Base-by-base conservation (phyloP, 2,888 invertebrate genomes). In the Apoda limacodes region DNA sequence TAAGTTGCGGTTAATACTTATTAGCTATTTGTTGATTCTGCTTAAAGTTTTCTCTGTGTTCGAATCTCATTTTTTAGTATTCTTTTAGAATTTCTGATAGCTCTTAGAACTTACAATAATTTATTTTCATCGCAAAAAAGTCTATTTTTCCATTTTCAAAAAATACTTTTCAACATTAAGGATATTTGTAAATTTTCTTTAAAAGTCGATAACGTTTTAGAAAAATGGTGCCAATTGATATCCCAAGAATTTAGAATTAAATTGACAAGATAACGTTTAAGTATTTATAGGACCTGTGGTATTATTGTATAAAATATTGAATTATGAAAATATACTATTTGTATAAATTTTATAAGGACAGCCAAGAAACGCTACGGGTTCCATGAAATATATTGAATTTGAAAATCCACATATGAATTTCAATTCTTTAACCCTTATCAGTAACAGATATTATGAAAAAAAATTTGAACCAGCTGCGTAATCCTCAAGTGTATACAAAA, bases 361-460 rank as follows among this genome's bases (percentile, higher is more conserved):
- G 67, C 72, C 72, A 72, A 75, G 75, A 80, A 78, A 78, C 76
- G 76, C 80, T 80, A 80, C 78, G 80, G 78, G 78, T 80, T 76
- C 72, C 62, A 67, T 63, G 67, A 76, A 78, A 75, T 76, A 80
- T 76, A 78, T 67, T 66, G 67, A 67, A 72, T 68, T 60, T 68
- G 61, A 53, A 74, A 74, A 74, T 66, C 57, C 52, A 50, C 30
- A 28, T 19, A 30, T 39, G 58, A 35, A 46, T 60, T 63, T 64
- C n/a, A n/a, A n/a, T n/a, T n/a, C n/a, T n/a, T n/a, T n/a, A n/a
- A n/a, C n/a, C n/a, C n/a, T n/a, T n/a, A n/a, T n/a, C n/a, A n/a
- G n/a, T n/a, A n/a, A n/a, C n/a, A n/a, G n/a, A n/a, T n/a, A n/a
- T n/a, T n/a, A n/a, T n/a, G n/a, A n/a, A n/a, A n/a, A n/a, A n/a